Base-by-base conservation (phyloP, 2,888 invertebrate species). In the Cotesia congregata region DNA sequence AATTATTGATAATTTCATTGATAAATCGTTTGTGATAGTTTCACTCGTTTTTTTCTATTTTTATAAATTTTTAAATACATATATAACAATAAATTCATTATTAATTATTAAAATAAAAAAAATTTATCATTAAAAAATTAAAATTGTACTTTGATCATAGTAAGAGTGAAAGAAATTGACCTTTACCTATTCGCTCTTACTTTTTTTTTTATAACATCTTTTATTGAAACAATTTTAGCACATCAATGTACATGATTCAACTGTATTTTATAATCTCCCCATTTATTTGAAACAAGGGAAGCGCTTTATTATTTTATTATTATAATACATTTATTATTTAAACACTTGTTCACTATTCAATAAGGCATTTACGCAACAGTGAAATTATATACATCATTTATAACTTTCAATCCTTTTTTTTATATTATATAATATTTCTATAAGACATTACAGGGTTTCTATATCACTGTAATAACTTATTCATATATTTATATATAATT, bases 331-430 rank as follows among this genome's bases (percentile, higher is more conserved):
- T 78, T 80, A 78, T 64, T 50, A 59, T 73, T 75, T 75, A 62
- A 77, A 75, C 38, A 40, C 70, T 38, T 41, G 71, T 77, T 75
- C 76, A 78, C 77, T 75, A 78, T 79, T 67, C 77, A 69, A 71
- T 78, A 79, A 80, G 79, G 78, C 80, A 78, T 76, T 78, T 75
- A 78, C 74, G 70, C 60, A 77, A 77, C 78, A 77, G 72, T 79
- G 73, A 75, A 76, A 50, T 50, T 71, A 70, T 75, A 64, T 75
- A 79, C 78, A 75, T 74, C 62, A 61, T 76, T 70, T 76, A 78
- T 74, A 69, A 20, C 41, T 50, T 5, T 41, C n/a, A 50, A 67
- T 61, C 17, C 68, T 38, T 67, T 59, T 40, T 30, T 30, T 3
- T 30, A 30, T 30, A n/a, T n/a, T n/a, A n/a, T 30, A 30, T 30